A percentile compares a stretch with the other conserved stretches of the same genome.
phyloP scores from a whole-genome alignment of 2,113 vertebrate genomes.

The Sapayoa aenigma region DNA sequence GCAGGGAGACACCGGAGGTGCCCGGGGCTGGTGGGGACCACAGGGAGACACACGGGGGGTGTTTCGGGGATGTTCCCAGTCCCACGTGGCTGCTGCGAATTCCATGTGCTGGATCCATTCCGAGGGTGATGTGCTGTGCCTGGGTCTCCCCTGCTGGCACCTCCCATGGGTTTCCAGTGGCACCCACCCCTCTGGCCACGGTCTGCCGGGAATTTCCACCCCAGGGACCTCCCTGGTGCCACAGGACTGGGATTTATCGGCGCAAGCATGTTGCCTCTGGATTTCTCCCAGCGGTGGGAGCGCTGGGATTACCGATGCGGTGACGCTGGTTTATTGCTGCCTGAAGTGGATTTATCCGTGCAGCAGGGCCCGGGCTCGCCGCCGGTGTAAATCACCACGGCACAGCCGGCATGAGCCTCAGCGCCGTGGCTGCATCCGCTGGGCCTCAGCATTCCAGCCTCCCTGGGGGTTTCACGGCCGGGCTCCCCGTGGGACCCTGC shows the following conservation, averaged over 20 bases:
- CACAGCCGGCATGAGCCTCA: accelerated
- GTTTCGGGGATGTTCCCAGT: background rate
- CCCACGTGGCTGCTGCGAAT: background rate
- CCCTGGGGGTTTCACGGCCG: accelerated
- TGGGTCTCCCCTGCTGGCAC: background rate
- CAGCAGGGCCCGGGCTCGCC: background rate
- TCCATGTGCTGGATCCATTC: background rate
- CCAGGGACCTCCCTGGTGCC: background rate
- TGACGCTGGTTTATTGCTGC: slow-evolving; percentile 31
- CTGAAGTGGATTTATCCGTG: slow-evolving; percentile 21
- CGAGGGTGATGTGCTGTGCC: background rate
- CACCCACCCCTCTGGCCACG: background rate
- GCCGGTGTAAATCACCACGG: slow-evolving; percentile 2
- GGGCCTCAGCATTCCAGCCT: background rate
- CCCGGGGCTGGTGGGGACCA: background rate
- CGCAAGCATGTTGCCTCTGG: background rate
- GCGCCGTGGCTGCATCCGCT: background rate
- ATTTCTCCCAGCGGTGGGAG: background rate
- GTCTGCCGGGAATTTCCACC: background rate
- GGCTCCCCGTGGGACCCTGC: accelerated
- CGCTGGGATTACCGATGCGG: background rate
- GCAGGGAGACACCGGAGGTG: background rate
- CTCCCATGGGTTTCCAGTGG: accelerated
- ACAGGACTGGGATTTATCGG: background rate
- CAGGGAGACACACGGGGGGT: accelerated